Conservation (phyloP, 2,888 invertebrate species). For the Cheilosia pagana region DNA sequence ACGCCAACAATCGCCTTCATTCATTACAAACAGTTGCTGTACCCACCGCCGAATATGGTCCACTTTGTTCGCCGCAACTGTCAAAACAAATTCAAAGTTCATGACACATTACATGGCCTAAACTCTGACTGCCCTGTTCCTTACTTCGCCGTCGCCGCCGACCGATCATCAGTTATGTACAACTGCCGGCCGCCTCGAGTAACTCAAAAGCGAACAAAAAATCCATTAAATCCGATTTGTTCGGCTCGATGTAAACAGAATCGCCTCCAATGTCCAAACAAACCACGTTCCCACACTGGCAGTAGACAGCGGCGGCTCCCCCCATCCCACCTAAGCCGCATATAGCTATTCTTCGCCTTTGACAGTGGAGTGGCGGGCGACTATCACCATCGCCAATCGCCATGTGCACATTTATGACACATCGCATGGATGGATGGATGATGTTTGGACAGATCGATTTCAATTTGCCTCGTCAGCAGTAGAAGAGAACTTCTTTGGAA, state of each 20-base stretch:
- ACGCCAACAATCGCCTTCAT: constrained; percentile 32
- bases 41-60: neutral
- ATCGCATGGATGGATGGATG: constrained; percentile 27
- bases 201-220: constrained; percentile 16
- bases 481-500: constrained; percentile 23
- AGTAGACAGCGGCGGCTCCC: neutral
- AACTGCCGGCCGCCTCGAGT: neutral
- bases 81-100: constrained; percentile 47
- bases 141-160: neutral
- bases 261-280: constrained; percentile 35
- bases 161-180: neutral
- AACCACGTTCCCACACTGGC: constrained; percentile 35
- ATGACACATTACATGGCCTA: constrained; percentile 42
- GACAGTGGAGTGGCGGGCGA: constrained; percentile 7
- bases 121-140: neutral
- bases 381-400: neutral
- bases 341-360: constrained; percentile 18
- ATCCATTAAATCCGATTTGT: constrained; percentile 63
- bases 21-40: neutral
- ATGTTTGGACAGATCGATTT: constrained; percentile 58
- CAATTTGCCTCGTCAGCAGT: constrained; percentile 24
- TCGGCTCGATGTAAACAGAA: constrained; percentile 51
- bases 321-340: constrained; percentile 9
- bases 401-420: constrained; percentile 46
- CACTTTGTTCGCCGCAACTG: constrained; percentile 10